Evolutionary conservation across 2,888 invertebrate species (phyloP).

Genomic region (Thalpophila matura): DNA sequence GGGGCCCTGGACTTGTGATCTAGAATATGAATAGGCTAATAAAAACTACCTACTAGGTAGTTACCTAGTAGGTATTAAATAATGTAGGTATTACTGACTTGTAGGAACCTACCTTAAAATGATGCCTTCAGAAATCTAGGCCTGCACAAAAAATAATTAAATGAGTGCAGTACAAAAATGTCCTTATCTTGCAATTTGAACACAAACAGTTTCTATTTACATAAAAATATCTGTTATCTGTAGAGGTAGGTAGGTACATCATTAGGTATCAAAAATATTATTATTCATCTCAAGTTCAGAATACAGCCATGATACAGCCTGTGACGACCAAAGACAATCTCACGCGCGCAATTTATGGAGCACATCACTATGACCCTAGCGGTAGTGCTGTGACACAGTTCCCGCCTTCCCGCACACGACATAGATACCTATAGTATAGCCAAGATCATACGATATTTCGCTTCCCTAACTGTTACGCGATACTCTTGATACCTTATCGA

Average conservation of each 20-base stretch:
- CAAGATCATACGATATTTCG: constrained; percentile 66
- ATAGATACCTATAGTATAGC: constrained; percentile 70
- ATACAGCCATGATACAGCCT: constrained; percentile 5
- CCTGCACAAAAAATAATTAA: too few relatives aligned
- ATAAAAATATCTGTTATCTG: too few relatives aligned
- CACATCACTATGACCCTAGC: constrained; percentile 77
- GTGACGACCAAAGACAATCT: constrained; percentile 45
- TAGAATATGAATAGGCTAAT: background rate
- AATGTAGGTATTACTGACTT: too few relatives aligned
- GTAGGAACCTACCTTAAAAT: too few relatives aligned
- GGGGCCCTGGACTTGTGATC: background rate
- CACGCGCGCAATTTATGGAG: constrained; percentile 66
- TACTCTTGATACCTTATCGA: constrained; percentile 59
- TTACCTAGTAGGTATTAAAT: too few relatives aligned
- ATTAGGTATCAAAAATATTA: constrained; percentile 30
- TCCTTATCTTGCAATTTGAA: constrained; percentile 6
- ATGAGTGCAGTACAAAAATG: too few relatives aligned
- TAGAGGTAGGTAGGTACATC: background rate
- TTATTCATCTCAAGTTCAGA: constrained; percentile 41
- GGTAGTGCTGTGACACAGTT: constrained; percentile 81
- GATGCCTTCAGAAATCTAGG: too few relatives aligned
- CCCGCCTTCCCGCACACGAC: constrained; percentile 73
- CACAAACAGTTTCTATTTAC: background rate
- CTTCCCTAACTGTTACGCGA: constrained; percentile 66
- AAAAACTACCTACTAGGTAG: too few relatives aligned